Base-by-base conservation (phyloP, 2,888 invertebrate genomes). In the Coremacera marginata region DNA sequence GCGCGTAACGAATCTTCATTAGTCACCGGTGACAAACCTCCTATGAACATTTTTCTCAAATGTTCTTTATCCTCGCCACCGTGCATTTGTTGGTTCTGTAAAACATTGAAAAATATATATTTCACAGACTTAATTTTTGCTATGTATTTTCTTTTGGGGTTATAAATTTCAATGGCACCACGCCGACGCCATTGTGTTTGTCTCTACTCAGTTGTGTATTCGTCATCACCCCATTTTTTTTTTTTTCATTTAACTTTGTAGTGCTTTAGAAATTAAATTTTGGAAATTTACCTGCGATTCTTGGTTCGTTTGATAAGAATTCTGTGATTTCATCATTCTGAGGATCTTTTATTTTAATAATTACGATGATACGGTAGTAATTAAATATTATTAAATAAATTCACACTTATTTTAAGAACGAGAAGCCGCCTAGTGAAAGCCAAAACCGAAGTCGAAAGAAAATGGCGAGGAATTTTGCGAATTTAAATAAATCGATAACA, bases 1-100 rank as follows among this genome's bases (percentile, higher is more conserved):
- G 80, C 75, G 5, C 84, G 85, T 25, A 88, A 75, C 0, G 84
- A 82, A 0, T 85, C 86, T 68, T 84, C 84, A 1, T 83, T 85
- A 16, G 88, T 87, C 74, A 83, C 82, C 14, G 85, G 82, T 5
- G 88, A 84, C 5, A 88, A 76, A 0, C 88, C 88, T 7, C 88
- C 88, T 68, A 88, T 83, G 67, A 88, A 88, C 74, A 88, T 85
- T 82, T 88, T 88, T 19, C 87, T 83, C 77, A 88, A 84, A 78
- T 87, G 87, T 65, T 88, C 88, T 52, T 76, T 78, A 25, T 70
- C 74, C 67, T 72, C 72, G 22, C 19, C 49, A n/a, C 44, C 52
- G 8, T 70, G 70, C 9, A 16, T 22, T 52, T 52, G 31, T 31
- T 16, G 16, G 31, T 19, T 70, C 70, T 70, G 55, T 0, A 34